phyloP scores from a whole-genome alignment of 2,888 invertebrate species.

The Coenonympha arcania region DNA sequence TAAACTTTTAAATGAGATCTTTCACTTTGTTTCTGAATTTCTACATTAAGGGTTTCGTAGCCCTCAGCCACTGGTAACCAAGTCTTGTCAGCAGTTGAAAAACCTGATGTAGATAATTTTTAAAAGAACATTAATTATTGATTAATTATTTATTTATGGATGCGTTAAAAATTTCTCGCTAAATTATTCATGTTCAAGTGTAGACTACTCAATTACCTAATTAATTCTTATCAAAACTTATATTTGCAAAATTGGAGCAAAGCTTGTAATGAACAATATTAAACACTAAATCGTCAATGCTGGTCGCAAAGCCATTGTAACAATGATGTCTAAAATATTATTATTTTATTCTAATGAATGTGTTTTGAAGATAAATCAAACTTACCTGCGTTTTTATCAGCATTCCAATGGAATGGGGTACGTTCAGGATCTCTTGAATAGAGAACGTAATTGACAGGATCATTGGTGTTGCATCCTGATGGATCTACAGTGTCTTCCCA shows the following conservation, averaged over 20 bases:
- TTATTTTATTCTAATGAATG: too few relatives aligned
- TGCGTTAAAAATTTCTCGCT: not conserved
- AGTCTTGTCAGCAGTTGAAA: constrained; percentile 71
- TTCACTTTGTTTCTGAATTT: constrained; percentile 57
- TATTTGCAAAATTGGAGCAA: too few relatives aligned
- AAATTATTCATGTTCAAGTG: too few relatives aligned
- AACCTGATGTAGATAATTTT: constrained; percentile 57
- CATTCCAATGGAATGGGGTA: constrained; percentile 80
- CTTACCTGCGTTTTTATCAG: constrained; percentile 70
- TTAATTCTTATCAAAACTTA: too few relatives aligned
- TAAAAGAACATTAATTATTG: too few relatives aligned
- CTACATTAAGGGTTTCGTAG: constrained; percentile 75
- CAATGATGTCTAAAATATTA: too few relatives aligned
- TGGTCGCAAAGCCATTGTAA: too few relatives aligned
- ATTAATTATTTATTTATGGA: not conserved
- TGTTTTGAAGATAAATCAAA: too few relatives aligned
- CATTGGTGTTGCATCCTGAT: constrained; percentile 78
- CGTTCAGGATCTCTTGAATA: constrained; percentile 78
- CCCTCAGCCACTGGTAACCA: constrained; percentile 81
- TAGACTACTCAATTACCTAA: too few relatives aligned
- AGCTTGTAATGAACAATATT: too few relatives aligned
- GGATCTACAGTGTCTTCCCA: constrained; percentile 81
- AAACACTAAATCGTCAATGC: too few relatives aligned
- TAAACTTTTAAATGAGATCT: constrained; percentile 78
- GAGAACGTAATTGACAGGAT: constrained; percentile 73